phyloP scores from a whole-genome alignment of 2,888 invertebrate species.

The Brachycybe producta region DNA sequence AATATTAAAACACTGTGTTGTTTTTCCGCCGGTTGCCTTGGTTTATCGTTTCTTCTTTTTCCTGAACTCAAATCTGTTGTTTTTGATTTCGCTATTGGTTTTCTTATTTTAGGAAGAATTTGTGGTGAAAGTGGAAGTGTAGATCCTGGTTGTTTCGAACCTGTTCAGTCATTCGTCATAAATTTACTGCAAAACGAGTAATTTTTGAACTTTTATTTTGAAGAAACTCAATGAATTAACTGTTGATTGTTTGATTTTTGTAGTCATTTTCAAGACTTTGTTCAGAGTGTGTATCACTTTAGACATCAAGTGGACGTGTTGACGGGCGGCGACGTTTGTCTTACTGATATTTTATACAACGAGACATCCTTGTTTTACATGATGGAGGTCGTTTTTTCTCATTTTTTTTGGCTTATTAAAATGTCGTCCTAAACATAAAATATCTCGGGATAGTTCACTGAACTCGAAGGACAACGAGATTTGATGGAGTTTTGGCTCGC shows the following conservation, averaged over 20 bases:
- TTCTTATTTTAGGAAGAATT: constrained; percentile 54
- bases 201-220: constrained; percentile 29
- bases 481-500: constrained; percentile 84
- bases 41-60: no score
- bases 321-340: constrained; percentile 59
- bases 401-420: no score
- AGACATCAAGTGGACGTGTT: constrained; percentile 87
- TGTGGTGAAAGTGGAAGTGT: constrained; percentile 51
- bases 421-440: no score
- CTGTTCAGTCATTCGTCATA: constrained; percentile 54
- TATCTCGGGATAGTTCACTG: constrained; percentile 51
- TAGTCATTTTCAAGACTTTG: constrained; percentile 62
- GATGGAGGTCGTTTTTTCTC: constrained; percentile 54
- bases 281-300: constrained; percentile 72
- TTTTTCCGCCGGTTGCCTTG: no score
- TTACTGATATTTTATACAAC: constrained; percentile 80
- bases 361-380: constrained; percentile 85
- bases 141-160: constrained; percentile 55
- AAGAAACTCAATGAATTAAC: no score
- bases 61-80: no score
- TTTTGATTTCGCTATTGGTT: no score
- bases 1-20: no score
- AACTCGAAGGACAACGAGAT: constrained; percentile 63
- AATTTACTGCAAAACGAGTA: constrained; percentile 54
- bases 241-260: constrained; percentile 22